Evolutionary conservation across 1,140 invertebrate genomes (phyloP).

Genomic region (Magallana angulata): DNA sequence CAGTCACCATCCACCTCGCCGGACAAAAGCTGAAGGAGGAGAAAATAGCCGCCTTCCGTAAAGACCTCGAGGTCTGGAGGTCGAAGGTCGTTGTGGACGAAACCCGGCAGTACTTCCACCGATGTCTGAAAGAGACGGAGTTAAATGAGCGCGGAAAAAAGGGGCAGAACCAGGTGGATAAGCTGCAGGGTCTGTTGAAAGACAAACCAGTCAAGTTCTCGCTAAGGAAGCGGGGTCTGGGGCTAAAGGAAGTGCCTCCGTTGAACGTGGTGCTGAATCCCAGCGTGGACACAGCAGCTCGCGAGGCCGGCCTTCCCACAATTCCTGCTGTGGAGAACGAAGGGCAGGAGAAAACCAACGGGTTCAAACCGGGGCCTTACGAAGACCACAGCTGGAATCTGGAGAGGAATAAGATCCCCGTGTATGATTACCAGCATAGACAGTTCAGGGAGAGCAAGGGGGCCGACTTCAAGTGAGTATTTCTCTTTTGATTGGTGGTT

Average conservation of each 20-base stretch:
- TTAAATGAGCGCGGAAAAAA: slow-evolving; percentile 68
- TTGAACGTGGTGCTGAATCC: slow-evolving; percentile 76
- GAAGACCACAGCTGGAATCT: slow-evolving; percentile 66
- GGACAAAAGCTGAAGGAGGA: slow-evolving; percentile 71
- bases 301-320: slow-evolving; percentile 60
- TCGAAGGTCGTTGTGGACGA: slow-evolving; percentile 75
- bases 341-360: slow-evolving; percentile 62
- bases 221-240: slow-evolving; percentile 58
- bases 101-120: slow-evolving; percentile 67
- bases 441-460: slow-evolving; percentile 70
- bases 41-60: slow-evolving; percentile 60
- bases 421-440: slow-evolving; percentile 73
- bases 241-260: slow-evolving; percentile 71
- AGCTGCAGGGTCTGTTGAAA: slow-evolving; percentile 75
- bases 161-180: slow-evolving; percentile 75
- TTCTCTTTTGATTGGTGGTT: not conserved
- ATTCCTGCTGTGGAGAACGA: slow-evolving; percentile 64
- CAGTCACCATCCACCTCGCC: slow-evolving; percentile 74
- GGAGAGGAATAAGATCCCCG: slow-evolving; percentile 76
- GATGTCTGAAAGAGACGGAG: slow-evolving; percentile 75
- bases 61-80: slow-evolving; percentile 69
- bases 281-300: slow-evolving; percentile 70
- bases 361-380: slow-evolving; percentile 76
- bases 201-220: slow-evolving; percentile 71
- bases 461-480: slow-evolving; percentile 77